Percentiles rank a stretch among this genome's conserved stretches.
Conservation (phyloP, 1,140 invertebrate species). For the Drosophila rufa region DNA sequence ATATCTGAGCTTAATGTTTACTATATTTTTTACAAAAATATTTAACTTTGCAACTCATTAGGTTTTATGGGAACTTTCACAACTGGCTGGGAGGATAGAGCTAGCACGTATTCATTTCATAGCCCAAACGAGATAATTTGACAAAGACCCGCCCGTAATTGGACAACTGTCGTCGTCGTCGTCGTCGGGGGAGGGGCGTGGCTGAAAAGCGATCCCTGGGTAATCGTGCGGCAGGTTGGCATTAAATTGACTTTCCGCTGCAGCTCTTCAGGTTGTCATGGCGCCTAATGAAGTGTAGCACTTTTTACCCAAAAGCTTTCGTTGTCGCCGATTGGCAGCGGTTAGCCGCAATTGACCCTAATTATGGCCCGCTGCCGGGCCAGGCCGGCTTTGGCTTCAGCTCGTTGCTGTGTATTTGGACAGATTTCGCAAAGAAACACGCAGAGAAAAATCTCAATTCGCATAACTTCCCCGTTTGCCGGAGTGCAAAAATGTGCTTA, state of each 20-base stretch:
- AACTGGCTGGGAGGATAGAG: conserved; percentile 32
- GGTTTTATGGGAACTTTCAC: conserved; percentile 50
- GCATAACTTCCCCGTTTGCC: conserved; percentile 40
- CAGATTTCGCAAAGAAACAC: conserved; percentile 45
- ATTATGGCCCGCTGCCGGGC: conserved; percentile 50
- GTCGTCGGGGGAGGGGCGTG: conserved; percentile 18
- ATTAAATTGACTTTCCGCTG: conserved; percentile 30
- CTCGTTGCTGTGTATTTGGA: conserved; percentile 41
- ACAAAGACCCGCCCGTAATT: conserved; percentile 39
- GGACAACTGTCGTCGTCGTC: conserved; percentile 20
- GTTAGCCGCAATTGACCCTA: conserved; percentile 73
- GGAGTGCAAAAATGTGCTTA: conserved; percentile 37
- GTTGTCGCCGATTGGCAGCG: conserved; percentile 53
- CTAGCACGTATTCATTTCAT: conserved; percentile 38
- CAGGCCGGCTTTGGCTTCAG: conserved; percentile 22
- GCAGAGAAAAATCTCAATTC: conserved; percentile 36
- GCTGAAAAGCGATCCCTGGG: conserved; percentile 28
- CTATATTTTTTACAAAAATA: conserved; percentile 22
- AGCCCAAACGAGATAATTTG: conserved; percentile 41
- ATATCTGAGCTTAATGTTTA: conserved; percentile 31
- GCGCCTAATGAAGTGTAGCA: conserved; percentile 70
- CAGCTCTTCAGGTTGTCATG: conserved; percentile 57
- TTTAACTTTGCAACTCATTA: conserved; percentile 46
- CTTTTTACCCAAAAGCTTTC: conserved; percentile 34
- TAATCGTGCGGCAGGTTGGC: conserved; percentile 29